A percentile compares a stretch with the other conserved stretches of the same genome.
Evolutionary conservation across 2,888 invertebrate species (phyloP).

Genomic region (Lucinisca nassula): DNA sequence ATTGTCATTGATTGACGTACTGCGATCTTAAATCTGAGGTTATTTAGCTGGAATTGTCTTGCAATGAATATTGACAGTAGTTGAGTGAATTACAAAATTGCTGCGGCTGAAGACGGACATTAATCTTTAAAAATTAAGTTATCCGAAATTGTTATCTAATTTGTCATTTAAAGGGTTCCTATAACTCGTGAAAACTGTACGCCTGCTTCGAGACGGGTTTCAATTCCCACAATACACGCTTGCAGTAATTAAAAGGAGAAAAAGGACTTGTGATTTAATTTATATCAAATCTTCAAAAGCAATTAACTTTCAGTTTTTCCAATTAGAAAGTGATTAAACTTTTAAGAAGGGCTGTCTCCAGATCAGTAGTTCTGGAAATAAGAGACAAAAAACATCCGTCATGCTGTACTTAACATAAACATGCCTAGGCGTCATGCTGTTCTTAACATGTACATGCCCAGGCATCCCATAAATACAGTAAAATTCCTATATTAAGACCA

Average conservation of each 20-base stretch:
- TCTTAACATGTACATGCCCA: too few species aligned
- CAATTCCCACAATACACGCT: conserved; percentile 43
- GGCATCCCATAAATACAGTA: too few species aligned
- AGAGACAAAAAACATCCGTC: too few species aligned
- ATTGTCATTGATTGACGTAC: conserved; percentile 8
- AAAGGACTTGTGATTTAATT: conserved; percentile 14
- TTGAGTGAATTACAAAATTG: conserved; percentile 7
- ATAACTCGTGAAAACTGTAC: conserved; percentile 18
- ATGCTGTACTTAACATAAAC: too few species aligned
- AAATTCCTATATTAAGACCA: too few species aligned
- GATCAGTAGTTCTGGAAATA: neutral
- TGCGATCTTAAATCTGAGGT: conserved; percentile 9
- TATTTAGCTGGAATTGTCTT: conserved; percentile 5
- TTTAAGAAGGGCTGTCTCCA: neutral
- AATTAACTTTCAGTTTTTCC: conserved; percentile 13
- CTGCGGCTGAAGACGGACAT: neutral
- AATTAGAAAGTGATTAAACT: conserved; percentile 16
- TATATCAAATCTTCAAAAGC: conserved; percentile 1
- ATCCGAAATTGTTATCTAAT: conserved; percentile 18
- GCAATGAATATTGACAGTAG: conserved; percentile 9
- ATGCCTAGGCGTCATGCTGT: too few species aligned
- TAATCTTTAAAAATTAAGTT: conserved; percentile 16
- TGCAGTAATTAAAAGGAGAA: conserved; percentile 45
- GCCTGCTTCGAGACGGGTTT: neutral
- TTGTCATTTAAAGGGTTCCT: neutral